These are phyloP conservation scores for Xanthostigma xanthostigma DNA, from an alignment of 2,888 invertebrate species.

Conservation along the genomic window DNA sequence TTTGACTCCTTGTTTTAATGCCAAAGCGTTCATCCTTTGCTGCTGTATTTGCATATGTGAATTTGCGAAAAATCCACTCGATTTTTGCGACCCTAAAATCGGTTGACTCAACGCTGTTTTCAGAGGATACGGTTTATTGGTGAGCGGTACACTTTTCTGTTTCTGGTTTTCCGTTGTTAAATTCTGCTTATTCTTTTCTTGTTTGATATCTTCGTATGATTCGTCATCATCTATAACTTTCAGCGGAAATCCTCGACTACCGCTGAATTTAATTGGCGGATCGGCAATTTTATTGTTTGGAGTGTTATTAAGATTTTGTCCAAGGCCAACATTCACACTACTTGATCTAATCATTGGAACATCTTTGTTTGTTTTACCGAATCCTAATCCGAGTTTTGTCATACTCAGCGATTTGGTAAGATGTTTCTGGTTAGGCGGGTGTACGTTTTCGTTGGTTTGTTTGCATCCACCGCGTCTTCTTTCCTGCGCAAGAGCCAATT, in stretches of 20 bases:
- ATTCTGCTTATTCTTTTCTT: conserved; percentile 20
- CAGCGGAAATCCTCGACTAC: conserved; percentile 27
- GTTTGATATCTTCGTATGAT: conserved; percentile 12
- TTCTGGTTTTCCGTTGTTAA: conserved; percentile 27
- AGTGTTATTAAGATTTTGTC: neutral
- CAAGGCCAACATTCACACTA: conserved; percentile 17
- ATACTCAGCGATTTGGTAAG: conserved; percentile 27
- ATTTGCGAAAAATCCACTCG: conserved; percentile 44
- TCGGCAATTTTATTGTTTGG: neutral
- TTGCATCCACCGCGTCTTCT: conserved; percentile 24
- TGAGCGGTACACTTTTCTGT: conserved; percentile 22
- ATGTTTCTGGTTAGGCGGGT: conserved; percentile 16
- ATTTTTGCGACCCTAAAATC: conserved; percentile 25
- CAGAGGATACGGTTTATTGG: conserved; percentile 22
- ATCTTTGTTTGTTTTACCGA: conserved; percentile 11
- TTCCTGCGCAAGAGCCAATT: conserved; percentile 34
- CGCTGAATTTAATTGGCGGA: conserved; percentile 2
- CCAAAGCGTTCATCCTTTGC: conserved; percentile 37
- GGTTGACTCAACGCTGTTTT: conserved; percentile 28
- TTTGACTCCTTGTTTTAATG: conserved; percentile 33
- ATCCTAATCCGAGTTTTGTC: conserved; percentile 20
- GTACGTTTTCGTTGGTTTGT: conserved; percentile 20
- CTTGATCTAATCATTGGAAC: conserved; percentile 18
- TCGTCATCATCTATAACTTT: conserved; percentile 36
- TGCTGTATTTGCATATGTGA: conserved; percentile 55